Base-by-base conservation (phyloP, 2,113 vertebrate species). In the Carlito syrichta region DNA sequence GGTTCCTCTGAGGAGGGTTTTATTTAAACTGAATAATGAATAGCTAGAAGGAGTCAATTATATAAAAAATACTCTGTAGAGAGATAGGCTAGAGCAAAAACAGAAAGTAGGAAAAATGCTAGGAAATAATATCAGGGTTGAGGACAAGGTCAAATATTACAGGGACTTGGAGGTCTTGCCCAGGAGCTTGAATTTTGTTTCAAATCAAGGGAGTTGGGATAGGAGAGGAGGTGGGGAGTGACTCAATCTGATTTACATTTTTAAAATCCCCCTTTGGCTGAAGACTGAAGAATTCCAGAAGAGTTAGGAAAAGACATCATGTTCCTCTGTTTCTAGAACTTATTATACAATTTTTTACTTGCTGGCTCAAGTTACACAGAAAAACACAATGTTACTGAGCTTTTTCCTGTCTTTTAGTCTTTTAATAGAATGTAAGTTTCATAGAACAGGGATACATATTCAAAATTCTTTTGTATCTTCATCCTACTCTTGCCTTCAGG, bases 281-380 rank as follows among this genome's bases (percentile, higher is more conserved):
- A 93, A 86, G 86, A 60, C 7, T 89, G 40, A 45, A 87, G n/a
- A 52, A 62, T 35, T n/a, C n/a, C n/a, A n/a, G n/a, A n/a, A n/a
- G n/a, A 12, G 13, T 60, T 63, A n/a, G 32, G 52, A 63, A 81
- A 82, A 77, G 81, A 73, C 58, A 58, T 78, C 14, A 1, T 89
- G 52, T 62, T 76, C 48, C 40, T 38, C 62, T 92, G 45, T 81
- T 88, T 94, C 93, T 88, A 91, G 48, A 94, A 86, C 5, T n/a
- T 77, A 54, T 13, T 52, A 45, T 19, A 43, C 23, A 3, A 40
- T 73, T 76, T 40, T 79, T 35, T 5, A n/a, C 50, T 95, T 87
- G 12, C 60, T 87, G 16, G 48, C 78, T 88, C 25, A 43, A 73
- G 25, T 88, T 66, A 86, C 40, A 73, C 11, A 35, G 52, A 52